Conservation (phyloP, 92 coral and sea anemone genomes). For the Porites rus region DNA sequence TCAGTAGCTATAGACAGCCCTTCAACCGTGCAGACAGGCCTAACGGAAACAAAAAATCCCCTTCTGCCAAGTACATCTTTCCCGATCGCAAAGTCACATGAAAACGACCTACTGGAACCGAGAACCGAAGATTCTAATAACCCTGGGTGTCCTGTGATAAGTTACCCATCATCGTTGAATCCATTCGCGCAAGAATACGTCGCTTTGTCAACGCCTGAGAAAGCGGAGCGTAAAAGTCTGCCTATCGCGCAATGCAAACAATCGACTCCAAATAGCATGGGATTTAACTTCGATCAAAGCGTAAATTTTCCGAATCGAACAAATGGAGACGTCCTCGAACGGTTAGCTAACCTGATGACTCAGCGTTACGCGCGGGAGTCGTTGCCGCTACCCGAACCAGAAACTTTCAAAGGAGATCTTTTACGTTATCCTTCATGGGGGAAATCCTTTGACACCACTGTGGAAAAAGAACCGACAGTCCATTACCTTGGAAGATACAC, state of each 20-base stretch:
- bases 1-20: background rate
- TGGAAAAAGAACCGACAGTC: conserved; percentile 35
- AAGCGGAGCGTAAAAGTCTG: background rate
- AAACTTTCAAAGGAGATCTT: conserved; percentile 58
- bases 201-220: conserved; percentile 17
- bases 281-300: background rate
- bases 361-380: conserved; percentile 34
- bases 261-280: background rate
- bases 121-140: too few species aligned
- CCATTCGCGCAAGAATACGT: conserved; percentile 10
- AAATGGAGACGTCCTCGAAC: conserved; percentile 38
- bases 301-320: background rate
- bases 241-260: background rate
- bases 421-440: conserved; percentile 58
- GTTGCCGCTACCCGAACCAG: conserved; percentile 72
- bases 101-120: too few species aligned
- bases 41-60: background rate
- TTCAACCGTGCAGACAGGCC: conserved; percentile 10
- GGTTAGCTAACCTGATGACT: conserved; percentile 59
- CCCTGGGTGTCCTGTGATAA: background rate
- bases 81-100: background rate
- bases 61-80: background rate
- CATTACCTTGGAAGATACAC: conserved; percentile 54
- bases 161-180: background rate
- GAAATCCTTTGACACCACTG: conserved; percentile 54